Base-by-base conservation (phyloP, 2,888 invertebrate species). In the Carabus problematicus region DNA sequence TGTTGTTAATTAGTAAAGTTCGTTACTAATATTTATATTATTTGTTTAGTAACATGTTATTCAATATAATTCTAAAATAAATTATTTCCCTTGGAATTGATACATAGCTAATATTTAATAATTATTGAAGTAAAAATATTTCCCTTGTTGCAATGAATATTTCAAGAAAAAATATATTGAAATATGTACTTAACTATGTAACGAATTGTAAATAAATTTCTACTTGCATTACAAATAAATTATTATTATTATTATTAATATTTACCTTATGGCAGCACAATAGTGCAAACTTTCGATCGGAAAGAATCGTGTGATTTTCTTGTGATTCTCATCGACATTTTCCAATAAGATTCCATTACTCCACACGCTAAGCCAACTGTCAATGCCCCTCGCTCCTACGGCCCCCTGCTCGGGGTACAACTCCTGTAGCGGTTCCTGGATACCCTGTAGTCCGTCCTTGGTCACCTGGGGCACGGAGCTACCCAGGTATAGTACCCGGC, bases 341-440 rank as follows among this genome's bases (percentile, higher is more conserved):
- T 98, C 97, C 74, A 99, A 81, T 59, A 95, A 82, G 73, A 99
- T 90, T 60, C 98, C 98, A 80, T 97, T 97, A 72, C 95, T 95
- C 94, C 97, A 97, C 62, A 99, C 96, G 75, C 95, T 95, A 64
- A 98, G 85, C 95, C 97, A 97, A 74, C 97, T 95, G 84, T 96
- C 95, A 78, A 97, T 94, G 77, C 98, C 94, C 79, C 93, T 88
- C 73, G 94, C 91, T 8, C 93, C 90, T 72, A 93, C 87, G 71
- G 94, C 92, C 71, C 96, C 95, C 83, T 95, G 95, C 74, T 96
- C 95, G 70, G 98, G 97, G 82, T 99, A 99, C 70, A 98, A 85
- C 78, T 97, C 98, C 75, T 94, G 90, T 75, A 99, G 83, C 1
- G 98, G 98, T 81, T 98, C 97, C 85, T 99, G 98, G 74, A 98